Evolutionary conservation across 2,113 vertebrate species (phyloP), one percentile per base, ranked within the genome.

Genomic region (Hassar affinis): DNA sequence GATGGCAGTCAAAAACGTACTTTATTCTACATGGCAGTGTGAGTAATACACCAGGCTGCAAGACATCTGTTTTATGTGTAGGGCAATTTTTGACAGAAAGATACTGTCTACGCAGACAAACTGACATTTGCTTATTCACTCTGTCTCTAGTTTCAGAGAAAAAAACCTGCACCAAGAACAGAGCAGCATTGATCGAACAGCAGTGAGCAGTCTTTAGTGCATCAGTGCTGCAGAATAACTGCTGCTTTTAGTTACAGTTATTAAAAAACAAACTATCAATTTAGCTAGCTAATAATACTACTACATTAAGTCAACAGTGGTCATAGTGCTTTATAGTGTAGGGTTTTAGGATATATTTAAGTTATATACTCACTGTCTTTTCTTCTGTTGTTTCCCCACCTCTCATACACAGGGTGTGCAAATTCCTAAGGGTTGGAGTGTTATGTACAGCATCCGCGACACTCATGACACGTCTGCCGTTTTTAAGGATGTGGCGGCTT

Each of bases 381-480:
- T 56, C 18, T 51, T 25, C 22, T 81, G 2, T n/a, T 30, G 14
- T 78, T 76, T 56, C 45, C 38, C 59, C 11, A 10, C 20, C n/a
- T 47, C 83, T 0, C n/a, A 38, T 62, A 42, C 1, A 5, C 93
- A 99, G 98, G 98, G 98, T 30, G 97, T 98, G 64, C 98, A 99
- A 88, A 98, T 99, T 77, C 98, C 98, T 64, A 99, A 99, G 79
- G 98, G 97, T 75, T 99, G 98, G 97, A 98, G 97, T 0, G 98
- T 99, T 68, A 97, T 99, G 96, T 99, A 99, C 93, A 99, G 98
- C 92, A 99, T 99, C 89, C 95, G 97, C 27, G 98, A 99, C 91
- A 99, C 98, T 18, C 98, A 99, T 0, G 97, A 99, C 95, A 99
- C 97, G 0, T 95, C 97, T 0, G 95, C 97, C 0, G 96, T 99